These are phyloP conservation scores for Caenorhabditis sinica DNA, from an alignment of 2,888 invertebrate species.

Conservation along the genomic window DNA sequence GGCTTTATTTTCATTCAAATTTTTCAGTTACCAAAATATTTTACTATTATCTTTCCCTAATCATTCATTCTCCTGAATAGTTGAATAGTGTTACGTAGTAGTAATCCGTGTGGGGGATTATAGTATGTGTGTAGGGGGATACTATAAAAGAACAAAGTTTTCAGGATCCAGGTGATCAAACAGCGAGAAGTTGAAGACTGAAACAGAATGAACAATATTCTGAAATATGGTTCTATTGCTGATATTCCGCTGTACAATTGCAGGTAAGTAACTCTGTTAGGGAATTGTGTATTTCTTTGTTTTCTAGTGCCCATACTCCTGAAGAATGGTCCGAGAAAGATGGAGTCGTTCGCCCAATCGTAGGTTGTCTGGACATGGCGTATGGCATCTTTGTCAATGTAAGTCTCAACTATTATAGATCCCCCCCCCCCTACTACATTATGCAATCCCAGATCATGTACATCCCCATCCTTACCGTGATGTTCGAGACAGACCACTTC, in stretches of 20 bases:
- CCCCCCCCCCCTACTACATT: not conserved
- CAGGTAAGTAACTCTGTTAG: conserved; percentile 13
- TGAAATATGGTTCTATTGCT: conserved; percentile 45
- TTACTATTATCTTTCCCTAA: not conserved
- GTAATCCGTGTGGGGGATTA: conserved; percentile 16
- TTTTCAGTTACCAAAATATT: not conserved
- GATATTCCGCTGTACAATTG: conserved; percentile 54
- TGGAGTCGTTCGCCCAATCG: conserved; percentile 38
- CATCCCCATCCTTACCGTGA: conserved; percentile 39
- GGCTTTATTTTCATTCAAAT: not conserved
- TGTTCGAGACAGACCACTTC: conserved; percentile 48
- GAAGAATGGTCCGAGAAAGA: conserved; percentile 46
- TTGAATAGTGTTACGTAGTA: conserved; percentile 28
- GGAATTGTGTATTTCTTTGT: not conserved
- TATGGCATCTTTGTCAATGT: conserved; percentile 50
- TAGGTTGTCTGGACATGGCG: conserved; percentile 32
- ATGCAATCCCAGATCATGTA: conserved; percentile 41
- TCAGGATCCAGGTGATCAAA: not conserved
- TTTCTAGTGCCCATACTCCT: conserved; percentile 33
- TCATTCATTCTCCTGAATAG: not conserved
- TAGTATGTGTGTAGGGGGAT: not conserved
- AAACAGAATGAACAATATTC: conserved; percentile 47
- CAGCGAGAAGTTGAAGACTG: not conserved
- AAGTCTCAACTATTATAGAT: not conserved
- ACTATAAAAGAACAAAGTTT: conserved; percentile 17